These are phyloP conservation scores for Deilephila elpenor DNA, from an alignment of 2,888 invertebrate species.

Conservation along the genomic window DNA sequence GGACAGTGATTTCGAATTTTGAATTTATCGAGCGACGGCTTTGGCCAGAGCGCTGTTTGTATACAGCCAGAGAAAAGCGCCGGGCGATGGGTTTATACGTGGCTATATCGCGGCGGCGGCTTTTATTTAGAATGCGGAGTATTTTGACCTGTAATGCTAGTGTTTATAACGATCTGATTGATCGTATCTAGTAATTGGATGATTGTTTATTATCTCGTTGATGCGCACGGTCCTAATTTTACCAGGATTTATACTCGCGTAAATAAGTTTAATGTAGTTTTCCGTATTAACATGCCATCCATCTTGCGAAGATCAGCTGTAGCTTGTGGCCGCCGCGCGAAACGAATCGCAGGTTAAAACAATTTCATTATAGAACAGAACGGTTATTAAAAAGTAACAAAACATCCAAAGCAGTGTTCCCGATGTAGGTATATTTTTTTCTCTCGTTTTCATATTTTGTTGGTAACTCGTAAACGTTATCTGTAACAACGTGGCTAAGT, in stretches of 20 bases:
- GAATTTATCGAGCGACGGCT: constrained; percentile 15
- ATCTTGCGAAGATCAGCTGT: constrained; percentile 18
- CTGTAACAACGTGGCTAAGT: constrained; percentile 81
- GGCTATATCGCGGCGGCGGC: neutral
- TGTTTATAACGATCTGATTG: constrained; percentile 20
- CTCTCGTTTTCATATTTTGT: constrained; percentile 41
- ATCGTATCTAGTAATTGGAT: constrained; percentile 21
- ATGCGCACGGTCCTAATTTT: constrained; percentile 13
- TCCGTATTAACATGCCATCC: constrained; percentile 10
- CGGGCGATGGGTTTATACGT: neutral
- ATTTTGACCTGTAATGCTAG: constrained; percentile 16
- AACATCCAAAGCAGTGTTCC: constrained; percentile 38
- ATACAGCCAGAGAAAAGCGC: neutral
- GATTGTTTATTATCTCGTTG: constrained; percentile 24
- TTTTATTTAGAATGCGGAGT: neutral
- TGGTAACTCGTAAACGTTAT: constrained; percentile 64
- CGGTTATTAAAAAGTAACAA: constrained; percentile 51
- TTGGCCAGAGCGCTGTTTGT: neutral
- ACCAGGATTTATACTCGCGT: constrained; percentile 7
- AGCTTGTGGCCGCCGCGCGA: constrained; percentile 1
- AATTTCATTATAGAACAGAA: constrained; percentile 33
- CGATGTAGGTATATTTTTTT: constrained; percentile 38
- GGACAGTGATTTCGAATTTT: constrained; percentile 9
- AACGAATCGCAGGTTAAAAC: constrained; percentile 31
- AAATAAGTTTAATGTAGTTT: constrained; percentile 17